These are phyloP conservation scores for Stenurella melanura DNA, from an alignment of 2,888 invertebrate species.

Conservation along the genomic window DNA sequence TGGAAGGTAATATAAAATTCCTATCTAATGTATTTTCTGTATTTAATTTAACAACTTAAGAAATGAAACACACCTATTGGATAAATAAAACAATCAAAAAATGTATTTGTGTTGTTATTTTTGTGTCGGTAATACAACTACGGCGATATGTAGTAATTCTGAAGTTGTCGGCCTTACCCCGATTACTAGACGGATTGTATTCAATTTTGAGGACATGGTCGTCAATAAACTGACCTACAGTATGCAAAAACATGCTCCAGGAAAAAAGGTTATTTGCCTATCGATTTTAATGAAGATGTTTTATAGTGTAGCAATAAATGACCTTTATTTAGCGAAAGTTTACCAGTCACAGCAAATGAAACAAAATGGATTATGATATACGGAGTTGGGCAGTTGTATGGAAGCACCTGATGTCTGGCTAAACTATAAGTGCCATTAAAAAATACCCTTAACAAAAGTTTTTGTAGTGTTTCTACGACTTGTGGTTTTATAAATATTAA, in stretches of 20 bases:
- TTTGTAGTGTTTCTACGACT: no score
- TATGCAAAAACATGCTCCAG: neutral
- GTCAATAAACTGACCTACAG: slow-evolving; percentile 26
- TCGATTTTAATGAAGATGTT: slow-evolving; percentile 9
- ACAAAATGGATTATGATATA: no score
- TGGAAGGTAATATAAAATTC: neutral
- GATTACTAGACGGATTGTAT: slow-evolving; percentile 22
- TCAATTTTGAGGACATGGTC: slow-evolving; percentile 23
- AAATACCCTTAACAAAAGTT: no score
- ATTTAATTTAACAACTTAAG: neutral
- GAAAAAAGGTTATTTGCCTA: slow-evolving; percentile 3
- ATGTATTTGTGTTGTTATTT: slow-evolving; percentile 16
- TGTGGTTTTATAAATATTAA: no score
- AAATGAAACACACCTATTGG: neutral
- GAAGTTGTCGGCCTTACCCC: slow-evolving; percentile 28
- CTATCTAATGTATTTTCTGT: neutral
- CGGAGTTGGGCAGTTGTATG: no score
- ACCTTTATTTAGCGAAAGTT: no score
- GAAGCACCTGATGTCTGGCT: no score
- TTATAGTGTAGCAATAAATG: neutral
- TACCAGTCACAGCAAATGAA: no score
- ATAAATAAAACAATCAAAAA: slow-evolving; percentile 1
- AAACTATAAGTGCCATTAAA: no score
- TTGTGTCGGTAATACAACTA: neutral
- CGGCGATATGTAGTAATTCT: slow-evolving; percentile 1